Conservation (phyloP, 2,797 vertebrate species). For the Channallabes apus region DNA sequence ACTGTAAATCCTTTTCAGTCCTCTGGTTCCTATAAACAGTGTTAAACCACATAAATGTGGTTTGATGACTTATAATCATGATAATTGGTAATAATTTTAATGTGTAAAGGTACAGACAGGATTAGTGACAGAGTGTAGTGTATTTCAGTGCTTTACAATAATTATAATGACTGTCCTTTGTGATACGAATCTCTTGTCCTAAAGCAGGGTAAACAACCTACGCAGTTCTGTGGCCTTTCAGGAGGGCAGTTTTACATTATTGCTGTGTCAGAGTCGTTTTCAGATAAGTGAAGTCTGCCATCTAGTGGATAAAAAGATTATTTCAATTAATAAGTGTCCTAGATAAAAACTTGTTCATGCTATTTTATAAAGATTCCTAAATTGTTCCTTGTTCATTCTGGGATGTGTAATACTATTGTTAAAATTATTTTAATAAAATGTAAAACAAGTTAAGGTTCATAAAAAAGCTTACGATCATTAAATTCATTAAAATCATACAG, state of each 20-base stretch:
- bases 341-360: not conserved
- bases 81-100: not conserved
- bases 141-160: not conserved
- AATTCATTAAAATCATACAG: not conserved
- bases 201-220: not conserved
- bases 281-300: constrained; percentile 33
- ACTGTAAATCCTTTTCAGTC: not conserved
- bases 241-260: not conserved
- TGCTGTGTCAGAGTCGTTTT: not conserved
- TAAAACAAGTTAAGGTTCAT: not conserved
- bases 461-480: not conserved
- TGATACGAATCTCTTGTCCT: not conserved
- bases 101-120: not conserved
- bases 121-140: not conserved
- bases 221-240: not conserved
- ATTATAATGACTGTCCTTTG: not conserved
- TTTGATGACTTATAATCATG: not conserved
- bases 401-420: not conserved
- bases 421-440: not conserved
- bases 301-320: constrained; percentile 46
- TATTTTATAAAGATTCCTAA: not conserved
- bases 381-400: not conserved
- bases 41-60: not conserved
- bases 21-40: not conserved
- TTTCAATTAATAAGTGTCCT: not conserved